phyloP scores from a whole-genome alignment of 2,797 vertebrate genomes.

The Spinibarbus caldwelli region DNA sequence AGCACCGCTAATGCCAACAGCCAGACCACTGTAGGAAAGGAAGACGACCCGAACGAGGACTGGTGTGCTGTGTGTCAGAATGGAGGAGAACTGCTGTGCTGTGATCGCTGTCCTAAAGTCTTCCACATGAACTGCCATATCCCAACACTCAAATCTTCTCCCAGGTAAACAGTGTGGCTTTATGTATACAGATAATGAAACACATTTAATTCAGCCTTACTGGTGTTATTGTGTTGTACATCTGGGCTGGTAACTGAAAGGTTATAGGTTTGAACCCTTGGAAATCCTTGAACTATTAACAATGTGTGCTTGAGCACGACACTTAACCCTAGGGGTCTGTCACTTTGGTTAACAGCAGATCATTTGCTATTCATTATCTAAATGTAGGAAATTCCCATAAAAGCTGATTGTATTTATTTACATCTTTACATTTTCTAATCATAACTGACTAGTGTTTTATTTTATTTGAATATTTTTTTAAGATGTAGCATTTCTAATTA shows the following conservation, averaged over 20 bases:
- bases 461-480: background rate
- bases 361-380: background rate
- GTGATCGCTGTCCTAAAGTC: slow-evolving; percentile 97
- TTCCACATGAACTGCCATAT: slow-evolving; percentile 99
- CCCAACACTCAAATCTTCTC: slow-evolving; percentile 91
- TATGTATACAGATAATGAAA: background rate
- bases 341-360: background rate
- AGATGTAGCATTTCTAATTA: background rate
- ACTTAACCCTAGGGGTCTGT: background rate
- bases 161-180: slow-evolving; percentile 75
- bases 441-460: background rate
- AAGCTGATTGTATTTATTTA: background rate
- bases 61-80: slow-evolving; percentile 99
- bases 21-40: slow-evolving; percentile 75
- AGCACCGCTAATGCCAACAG: slow-evolving; percentile 66
- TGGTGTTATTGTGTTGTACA: background rate
- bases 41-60: slow-evolving; percentile 97
- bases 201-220: background rate
- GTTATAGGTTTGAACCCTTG: background rate
- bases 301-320: background rate
- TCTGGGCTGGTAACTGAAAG: background rate
- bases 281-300: background rate
- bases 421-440: background rate
- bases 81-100: slow-evolving; percentile 95
- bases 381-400: background rate